Evolutionary conservation across 1,140 invertebrate species (phyloP).

Genomic region (Calliphora vicina): DNA sequence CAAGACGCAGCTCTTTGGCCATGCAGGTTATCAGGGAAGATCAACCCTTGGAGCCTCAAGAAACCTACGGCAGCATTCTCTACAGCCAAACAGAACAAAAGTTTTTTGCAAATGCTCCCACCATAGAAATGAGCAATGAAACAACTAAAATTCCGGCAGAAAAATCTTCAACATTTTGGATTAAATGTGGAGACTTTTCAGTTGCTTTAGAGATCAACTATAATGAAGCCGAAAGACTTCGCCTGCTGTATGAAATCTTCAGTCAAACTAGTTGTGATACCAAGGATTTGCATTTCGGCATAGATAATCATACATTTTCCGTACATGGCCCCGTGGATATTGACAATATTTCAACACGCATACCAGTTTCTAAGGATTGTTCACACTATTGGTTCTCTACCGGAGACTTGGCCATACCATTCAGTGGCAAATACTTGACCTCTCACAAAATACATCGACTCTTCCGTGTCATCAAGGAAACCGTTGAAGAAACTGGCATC

Average conservation of each 20-base stretch:
- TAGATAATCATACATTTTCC: slow-evolving; percentile 52
- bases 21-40: slow-evolving; percentile 59
- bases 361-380: slow-evolving; percentile 43
- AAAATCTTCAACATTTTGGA: slow-evolving; percentile 51
- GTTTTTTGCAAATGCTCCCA: too few relatives aligned
- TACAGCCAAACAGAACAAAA: too few relatives aligned
- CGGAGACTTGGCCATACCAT: slow-evolving; percentile 55
- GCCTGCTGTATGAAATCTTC: slow-evolving; percentile 56
- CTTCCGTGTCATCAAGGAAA: slow-evolving; percentile 47
- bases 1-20: slow-evolving; percentile 53
- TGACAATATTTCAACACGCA: neutral
- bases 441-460: slow-evolving; percentile 50
- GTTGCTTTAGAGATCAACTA: slow-evolving; percentile 49
- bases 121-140: too few relatives aligned
- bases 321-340: neutral
- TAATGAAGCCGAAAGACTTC: slow-evolving; percentile 46
- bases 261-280: slow-evolving; percentile 54
- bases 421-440: slow-evolving; percentile 50
- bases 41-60: slow-evolving; percentile 47
- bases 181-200: slow-evolving; percentile 49
- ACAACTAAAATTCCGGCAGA: too few relatives aligned
- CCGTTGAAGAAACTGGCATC: slow-evolving; percentile 37
- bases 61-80: too few relatives aligned
- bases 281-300: slow-evolving; percentile 54
- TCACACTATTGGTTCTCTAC: slow-evolving; percentile 60